Evolutionary conservation across 2,113 vertebrate genomes (phyloP).

Genomic region (Motacilla tschutschensis): DNA sequence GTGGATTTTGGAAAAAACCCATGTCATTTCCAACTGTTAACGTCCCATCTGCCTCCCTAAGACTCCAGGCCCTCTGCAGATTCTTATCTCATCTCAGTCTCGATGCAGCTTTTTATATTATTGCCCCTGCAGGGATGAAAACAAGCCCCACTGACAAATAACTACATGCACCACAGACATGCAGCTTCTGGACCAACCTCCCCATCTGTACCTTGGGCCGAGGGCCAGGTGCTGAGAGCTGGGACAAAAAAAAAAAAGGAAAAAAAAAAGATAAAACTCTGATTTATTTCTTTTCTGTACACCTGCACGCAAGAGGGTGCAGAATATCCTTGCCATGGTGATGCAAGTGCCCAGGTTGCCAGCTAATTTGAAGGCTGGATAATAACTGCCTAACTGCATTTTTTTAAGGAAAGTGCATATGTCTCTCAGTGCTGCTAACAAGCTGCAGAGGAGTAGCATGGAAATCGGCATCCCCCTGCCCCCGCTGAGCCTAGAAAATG

Average conservation of each 20-base stretch:
- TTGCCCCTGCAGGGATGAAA: not conserved
- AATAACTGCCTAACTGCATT: not conserved
- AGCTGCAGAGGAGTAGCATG: not conserved
- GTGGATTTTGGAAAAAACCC: not conserved
- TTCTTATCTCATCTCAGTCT: not conserved
- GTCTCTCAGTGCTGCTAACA: not conserved
- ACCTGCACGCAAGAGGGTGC: fast-evolving
- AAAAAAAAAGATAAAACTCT: not conserved
- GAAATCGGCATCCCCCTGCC: not conserved
- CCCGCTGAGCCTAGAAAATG: not conserved
- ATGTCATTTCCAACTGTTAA: not conserved
- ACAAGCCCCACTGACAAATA: not conserved
- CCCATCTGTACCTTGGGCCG: not conserved
- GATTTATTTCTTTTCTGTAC: not conserved
- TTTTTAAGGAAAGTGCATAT: not conserved
- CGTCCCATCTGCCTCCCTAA: not conserved
- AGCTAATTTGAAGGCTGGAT: not conserved
- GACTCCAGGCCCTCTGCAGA: not conserved
- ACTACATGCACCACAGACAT: not conserved
- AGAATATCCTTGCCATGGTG: not conserved
- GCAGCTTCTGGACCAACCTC: not conserved
- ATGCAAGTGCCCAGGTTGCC: not conserved
- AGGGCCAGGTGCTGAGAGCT: not conserved
- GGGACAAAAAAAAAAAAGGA: not conserved
- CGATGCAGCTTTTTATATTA: conserved; percentile 5